Conservation (phyloP, 1,140 invertebrate genomes). For the Trichonephila clavipes region DNA sequence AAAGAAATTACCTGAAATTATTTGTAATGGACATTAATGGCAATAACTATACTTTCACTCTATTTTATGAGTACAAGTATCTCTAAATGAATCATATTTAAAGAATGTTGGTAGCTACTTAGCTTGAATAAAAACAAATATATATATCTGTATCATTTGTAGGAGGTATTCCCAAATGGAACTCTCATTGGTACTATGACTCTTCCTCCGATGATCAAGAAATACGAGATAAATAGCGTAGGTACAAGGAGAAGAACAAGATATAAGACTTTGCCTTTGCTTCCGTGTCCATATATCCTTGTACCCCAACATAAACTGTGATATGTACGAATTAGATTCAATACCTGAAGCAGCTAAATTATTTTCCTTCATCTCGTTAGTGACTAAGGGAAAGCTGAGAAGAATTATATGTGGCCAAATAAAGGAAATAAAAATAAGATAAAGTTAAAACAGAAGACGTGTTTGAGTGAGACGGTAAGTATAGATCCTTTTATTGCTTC, state of each 20-base stretch:
- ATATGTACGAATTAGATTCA: neutral
- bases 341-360: neutral
- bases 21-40: no score
- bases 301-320: neutral
- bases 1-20: no score
- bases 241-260: neutral
- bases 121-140: no score
- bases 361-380: neutral
- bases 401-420: neutral
- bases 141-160: no score
- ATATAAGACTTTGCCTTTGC: neutral
- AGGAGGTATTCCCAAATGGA: no score
- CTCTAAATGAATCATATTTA: no score
- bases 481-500: conserved; percentile 39
- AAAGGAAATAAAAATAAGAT: conserved; percentile 21
- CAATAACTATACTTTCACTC: no score
- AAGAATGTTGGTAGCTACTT: no score
- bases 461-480: neutral
- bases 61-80: no score
- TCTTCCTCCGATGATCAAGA: no score
- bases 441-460: neutral
- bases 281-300: neutral
- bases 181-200: no score
- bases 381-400: neutral
- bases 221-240: neutral